Percentiles rank a stretch among this genome's conserved stretches.
Conservation (phyloP, 2,113 vertebrate genomes). For the Acanthisitta chloris region DNA sequence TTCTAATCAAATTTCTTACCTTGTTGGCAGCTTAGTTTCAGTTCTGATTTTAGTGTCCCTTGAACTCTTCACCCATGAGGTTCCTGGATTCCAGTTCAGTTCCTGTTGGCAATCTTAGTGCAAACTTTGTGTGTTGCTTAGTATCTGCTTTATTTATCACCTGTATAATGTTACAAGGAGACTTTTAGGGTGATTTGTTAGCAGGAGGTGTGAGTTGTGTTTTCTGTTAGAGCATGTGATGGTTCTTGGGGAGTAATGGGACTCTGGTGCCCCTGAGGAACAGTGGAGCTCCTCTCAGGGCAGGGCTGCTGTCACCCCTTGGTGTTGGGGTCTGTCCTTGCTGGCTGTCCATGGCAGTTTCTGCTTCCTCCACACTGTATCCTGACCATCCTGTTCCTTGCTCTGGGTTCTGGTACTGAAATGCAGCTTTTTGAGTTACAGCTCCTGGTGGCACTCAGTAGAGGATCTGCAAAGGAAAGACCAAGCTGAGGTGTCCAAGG, state of each 20-base stretch:
- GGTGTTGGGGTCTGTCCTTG: neutral
- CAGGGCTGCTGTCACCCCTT: neutral
- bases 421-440: neutral
- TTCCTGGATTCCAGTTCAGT: neutral
- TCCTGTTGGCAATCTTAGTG: neutral
- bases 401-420: neutral
- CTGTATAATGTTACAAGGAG: neutral
- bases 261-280: accelerated
- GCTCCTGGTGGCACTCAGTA: neutral
- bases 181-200: neutral
- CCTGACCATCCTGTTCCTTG: neutral
- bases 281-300: neutral
- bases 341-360: accelerated
- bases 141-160: neutral
- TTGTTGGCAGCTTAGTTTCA: neutral
- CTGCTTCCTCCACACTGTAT: neutral
- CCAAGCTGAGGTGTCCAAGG: neutral
- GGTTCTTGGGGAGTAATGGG: neutral
- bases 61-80: neutral
- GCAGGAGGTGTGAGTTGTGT: neutral
- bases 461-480: neutral
- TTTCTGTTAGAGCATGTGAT: neutral
- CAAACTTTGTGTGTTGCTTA: neutral
- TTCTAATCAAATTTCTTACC: neutral
- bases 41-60: neutral